These are phyloP conservation scores for Capreolus pygargus DNA, from an alignment of 2,113 vertebrate genomes.

Conservation along the genomic window DNA sequence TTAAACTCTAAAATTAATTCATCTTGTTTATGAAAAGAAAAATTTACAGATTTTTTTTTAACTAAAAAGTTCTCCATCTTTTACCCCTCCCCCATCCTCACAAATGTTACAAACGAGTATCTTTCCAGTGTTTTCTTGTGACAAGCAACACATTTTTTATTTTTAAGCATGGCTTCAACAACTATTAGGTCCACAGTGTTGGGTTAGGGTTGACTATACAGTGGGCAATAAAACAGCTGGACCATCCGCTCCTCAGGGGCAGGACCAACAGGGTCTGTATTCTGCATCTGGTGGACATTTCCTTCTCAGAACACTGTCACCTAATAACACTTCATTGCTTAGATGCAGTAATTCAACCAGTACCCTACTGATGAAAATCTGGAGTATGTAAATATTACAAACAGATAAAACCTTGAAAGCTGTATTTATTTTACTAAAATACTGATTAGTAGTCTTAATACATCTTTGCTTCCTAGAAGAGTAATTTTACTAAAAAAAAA, in stretches of 20 bases:
- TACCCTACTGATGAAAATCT: neutral
- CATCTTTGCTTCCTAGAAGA: neutral
- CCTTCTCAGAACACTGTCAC: neutral
- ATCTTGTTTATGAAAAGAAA: neutral
- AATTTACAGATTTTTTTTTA: neutral
- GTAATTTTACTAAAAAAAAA: neutral
- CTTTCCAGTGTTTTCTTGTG: neutral
- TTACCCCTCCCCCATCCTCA: neutral
- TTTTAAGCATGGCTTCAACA: neutral
- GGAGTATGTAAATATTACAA: neutral
- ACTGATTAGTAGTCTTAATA: neutral
- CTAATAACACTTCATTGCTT: neutral
- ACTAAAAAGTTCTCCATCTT: neutral
- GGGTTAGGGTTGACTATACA: neutral
- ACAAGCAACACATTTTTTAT: neutral
- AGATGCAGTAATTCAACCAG: neutral
- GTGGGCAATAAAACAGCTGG: neutral
- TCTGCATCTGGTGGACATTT: neutral
- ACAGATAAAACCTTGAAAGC: neutral
- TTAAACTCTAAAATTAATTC: neutral
- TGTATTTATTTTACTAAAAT: slow-evolving; percentile 5
- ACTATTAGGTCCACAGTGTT: neutral
- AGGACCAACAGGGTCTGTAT: neutral
- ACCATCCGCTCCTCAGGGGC: neutral
- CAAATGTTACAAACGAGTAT: neutral